Conservation (phyloP, 2,888 invertebrate genomes). For the Trileptium ribeirensis region DNA sequence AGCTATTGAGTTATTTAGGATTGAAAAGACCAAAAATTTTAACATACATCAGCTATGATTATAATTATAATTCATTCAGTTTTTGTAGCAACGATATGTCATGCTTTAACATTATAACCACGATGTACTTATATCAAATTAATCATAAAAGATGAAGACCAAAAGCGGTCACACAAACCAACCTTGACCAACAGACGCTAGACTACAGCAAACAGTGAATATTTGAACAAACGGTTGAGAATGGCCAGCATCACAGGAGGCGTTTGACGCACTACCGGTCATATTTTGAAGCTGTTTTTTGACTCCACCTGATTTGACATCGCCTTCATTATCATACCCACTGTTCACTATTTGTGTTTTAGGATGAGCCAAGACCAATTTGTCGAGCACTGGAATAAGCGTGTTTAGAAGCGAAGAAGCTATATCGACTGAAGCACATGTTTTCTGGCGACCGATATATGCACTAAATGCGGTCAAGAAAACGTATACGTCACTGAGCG, state of each 20-base stretch:
- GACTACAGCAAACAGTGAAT: neutral
- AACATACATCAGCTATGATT: too few species aligned
- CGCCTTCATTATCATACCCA: neutral
- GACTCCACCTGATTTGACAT: neutral
- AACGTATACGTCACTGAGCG: neutral
- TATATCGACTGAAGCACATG: neutral
- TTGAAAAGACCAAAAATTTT: too few species aligned
- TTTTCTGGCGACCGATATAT: slow-evolving; percentile 4
- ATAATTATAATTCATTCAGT: too few species aligned
- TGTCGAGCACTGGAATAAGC: neutral
- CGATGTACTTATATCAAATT: too few species aligned
- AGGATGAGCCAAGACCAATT: neutral
- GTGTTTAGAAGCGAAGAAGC: neutral
- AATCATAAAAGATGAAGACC: too few species aligned
- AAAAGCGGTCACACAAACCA: too few species aligned
- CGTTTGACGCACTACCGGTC: neutral
- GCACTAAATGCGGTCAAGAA: neutral
- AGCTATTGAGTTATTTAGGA: too few species aligned
- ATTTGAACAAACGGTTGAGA: neutral
- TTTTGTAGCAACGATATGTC: too few species aligned
- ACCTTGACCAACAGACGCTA: slow-evolving; percentile 20
- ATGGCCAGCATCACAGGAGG: neutral
- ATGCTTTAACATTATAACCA: too few species aligned
- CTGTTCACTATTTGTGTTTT: too few species aligned
- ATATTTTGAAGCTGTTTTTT: neutral